Base-by-base conservation (phyloP, 2,113 vertebrate species). In the Lamprotornis superbus region DNA sequence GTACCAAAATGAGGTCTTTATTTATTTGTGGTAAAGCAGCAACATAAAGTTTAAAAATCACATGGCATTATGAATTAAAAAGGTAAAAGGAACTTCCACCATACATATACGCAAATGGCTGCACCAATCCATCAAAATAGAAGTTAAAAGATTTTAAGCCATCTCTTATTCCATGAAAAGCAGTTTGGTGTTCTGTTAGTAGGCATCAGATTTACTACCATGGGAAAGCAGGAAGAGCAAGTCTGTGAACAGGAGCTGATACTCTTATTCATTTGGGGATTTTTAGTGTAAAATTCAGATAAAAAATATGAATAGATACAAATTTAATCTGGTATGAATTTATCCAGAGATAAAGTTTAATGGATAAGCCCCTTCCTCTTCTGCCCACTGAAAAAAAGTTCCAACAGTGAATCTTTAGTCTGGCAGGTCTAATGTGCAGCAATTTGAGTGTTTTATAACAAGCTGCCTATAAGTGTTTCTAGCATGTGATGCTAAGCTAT, bases 121-220 rank as follows among this genome's bases (percentile, higher is more conserved):
- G 22, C 68, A 81, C 27, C 56, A 52, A 42, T 63, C 35, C 59
- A 30, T 75, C 71, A 95, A 47, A 46, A 94, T 92, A 97, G 19
- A 59, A 91, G 87, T 94, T 96, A 94, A 97, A 96, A 87, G 33
- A 33, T 52, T 94, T 94, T 93, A 95, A 94, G 56, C 60, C 61
- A n/a, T 35, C 8, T 80, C 35, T 53, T 83, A 65, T 53, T 87
- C 75, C 61, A 69, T 23, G 44, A 83, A 84, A 46, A 85, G 49
- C 55, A 69, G 76, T 95, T 93, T 89, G 71, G 73, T 37, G 44
- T 86, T 57, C 70, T 11, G 0, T 83, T 85, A 73, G 56, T 18
- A 95, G 77, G 15, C 17, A 19, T 80, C 69, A 92, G 85, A 94
- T 96, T 87, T 88, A 67, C 59, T 86, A 64, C 80, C 67, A 46